Evolutionary conservation across 2,888 invertebrate species (phyloP), one percentile per base, ranked within the genome.

Genomic region (Elysia crispata): DNA sequence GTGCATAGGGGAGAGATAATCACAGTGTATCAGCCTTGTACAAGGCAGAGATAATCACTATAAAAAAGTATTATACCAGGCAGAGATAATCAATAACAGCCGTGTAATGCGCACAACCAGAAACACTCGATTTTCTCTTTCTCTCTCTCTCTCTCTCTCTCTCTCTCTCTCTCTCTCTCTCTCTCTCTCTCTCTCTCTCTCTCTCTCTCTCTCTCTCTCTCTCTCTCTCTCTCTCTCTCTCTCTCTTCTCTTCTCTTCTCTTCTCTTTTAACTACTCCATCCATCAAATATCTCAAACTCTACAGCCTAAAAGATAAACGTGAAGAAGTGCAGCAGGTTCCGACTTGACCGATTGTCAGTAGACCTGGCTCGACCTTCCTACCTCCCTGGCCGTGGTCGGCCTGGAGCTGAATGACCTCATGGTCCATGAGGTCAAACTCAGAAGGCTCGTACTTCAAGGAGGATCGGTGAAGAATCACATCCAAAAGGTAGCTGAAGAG

Each of bases 401-500:
- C 1, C 28, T n/a, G 28, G 28, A 62, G 5, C 6, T 13, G n/a
- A 1, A 13, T 64, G 5, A 41, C 41, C 41, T 41, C 41, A 11
- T 41, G 41, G 41, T 79, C 79, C 23, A 78, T 28, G n/a, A 72
- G 6, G 25, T 62, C 77, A 72, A 30, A 78, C 8, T 78, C 72
- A 28, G 28, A 49, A 15, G 72, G 72, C 11, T 11, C 28, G 23
- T 78, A 78, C 20, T 18, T 18, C 15, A 15, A 30, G 18, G 62
- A 64, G 13, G 77, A 78, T 18, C 23, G 70, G 41, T 33, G 50
- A 8, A 78, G 64, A 23, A 78, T 62, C 33, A 78, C 77, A 54
- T 70, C 50, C n/a, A 80, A 23, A 1, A 76, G 62, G 20, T 70
- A 72, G 8, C 70, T 64, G 72, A 20, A 49, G 49, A 50, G 33